phyloP scores from a whole-genome alignment of 2,888 invertebrate genomes.

The Girardia tigrina region DNA sequence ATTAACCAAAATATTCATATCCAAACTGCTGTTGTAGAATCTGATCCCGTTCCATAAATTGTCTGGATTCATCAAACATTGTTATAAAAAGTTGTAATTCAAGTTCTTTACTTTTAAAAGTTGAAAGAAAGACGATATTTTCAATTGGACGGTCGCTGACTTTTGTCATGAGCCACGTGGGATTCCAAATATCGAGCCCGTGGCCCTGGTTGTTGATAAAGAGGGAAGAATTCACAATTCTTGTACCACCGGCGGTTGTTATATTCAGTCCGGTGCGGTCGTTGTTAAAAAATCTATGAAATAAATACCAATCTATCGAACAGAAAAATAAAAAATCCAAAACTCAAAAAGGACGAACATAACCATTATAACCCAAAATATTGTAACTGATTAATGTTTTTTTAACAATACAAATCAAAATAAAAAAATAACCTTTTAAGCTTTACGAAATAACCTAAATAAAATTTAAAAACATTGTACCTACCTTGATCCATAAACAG shows the following conservation, averaged over 20 bases:
- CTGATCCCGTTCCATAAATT: slow-evolving; percentile 31
- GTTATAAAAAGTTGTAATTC: too few relatives aligned
- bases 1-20: slow-evolving; percentile 27
- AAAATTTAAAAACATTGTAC: too few relatives aligned
- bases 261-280: slow-evolving; percentile 66
- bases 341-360: too few relatives aligned
- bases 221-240: slow-evolving; percentile 82
- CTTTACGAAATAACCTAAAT: too few relatives aligned
- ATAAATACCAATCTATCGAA: too few relatives aligned
- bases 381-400: too few relatives aligned
- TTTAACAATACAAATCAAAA: too few relatives aligned
- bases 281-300: slow-evolving; percentile 64
- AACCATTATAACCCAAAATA: too few relatives aligned
- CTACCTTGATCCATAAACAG: too few relatives aligned
- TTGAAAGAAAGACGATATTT: not conserved
- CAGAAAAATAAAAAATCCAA: too few relatives aligned
- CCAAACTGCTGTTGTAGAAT: slow-evolving; percentile 32
- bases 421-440: too few relatives aligned
- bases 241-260: slow-evolving; percentile 79
- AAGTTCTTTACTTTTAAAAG: not conserved
- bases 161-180: slow-evolving; percentile 60
- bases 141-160: slow-evolving; percentile 54
- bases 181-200: slow-evolving; percentile 57
- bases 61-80: too few relatives aligned
- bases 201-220: slow-evolving; percentile 67